Base-by-base conservation (phyloP, 2,113 vertebrate species). In the Pelusios castaneus region DNA sequence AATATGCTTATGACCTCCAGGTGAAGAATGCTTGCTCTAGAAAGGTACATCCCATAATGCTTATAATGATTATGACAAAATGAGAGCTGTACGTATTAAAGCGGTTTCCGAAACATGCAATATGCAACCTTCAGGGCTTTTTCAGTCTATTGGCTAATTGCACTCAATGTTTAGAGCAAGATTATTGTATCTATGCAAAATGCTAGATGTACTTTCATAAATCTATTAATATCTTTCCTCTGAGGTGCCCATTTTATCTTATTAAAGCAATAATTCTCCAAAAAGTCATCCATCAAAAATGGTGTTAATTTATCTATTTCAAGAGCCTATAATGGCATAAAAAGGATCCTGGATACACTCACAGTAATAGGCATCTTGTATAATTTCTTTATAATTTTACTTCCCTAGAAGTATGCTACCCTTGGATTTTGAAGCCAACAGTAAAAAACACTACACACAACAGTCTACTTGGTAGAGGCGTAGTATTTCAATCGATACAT, bases 211-310 rank as follows among this genome's bases (percentile, higher is more conserved):
- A 91, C 63, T 77, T 87, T 82, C 92, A 91, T 41, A 49, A 58
- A 63, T 80, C 87, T 70, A 92, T 91, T 92, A 90, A 89, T 91
- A 63, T 91, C 63, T 29, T 67, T 84, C 70, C 87, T 89, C 11
- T 56, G 76, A 82, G 89, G 79, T 83, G 92, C 49, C 93, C 82
- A 91, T 76, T 95, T 95, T 84, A 83, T 54, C 41, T 77, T 47
- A 86, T 38, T 31, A 94, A 79, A 88, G 63, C 55, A 94, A 75
- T 79, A 89, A 92, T 80, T 89, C 88, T 88, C 82, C 89, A 87
- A 80, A 47, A 87, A 93, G 38, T 10, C 84, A 82, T 80, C 86
- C 27, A 41, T 92, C 84, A 60, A 76, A 94, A 79, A 1, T 0
- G 0, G 70, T 34, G 77, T 92, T 92, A 79, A 79, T 95, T 80